phyloP scores from a whole-genome alignment of 2,113 vertebrate species.

The Australoheros scitulus region DNA sequence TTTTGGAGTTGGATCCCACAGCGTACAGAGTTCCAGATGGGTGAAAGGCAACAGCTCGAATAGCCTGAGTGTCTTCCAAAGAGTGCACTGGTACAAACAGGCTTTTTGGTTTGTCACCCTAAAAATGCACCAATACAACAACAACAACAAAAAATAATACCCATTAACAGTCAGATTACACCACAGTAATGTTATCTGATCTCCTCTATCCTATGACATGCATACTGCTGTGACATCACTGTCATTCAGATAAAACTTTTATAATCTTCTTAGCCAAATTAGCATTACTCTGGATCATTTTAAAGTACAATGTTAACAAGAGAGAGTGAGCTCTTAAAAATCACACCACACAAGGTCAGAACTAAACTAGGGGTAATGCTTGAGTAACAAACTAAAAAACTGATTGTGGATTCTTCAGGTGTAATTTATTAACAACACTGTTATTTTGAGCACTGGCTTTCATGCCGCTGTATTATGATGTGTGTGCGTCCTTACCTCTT shows the following conservation, averaged over 20 bases:
- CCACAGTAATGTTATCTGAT: conserved; percentile 1
- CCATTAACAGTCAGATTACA: conserved; percentile 5
- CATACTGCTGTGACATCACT: background rate
- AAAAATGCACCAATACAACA: background rate
- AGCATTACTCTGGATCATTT: background rate
- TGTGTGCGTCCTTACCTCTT: conserved; percentile 57
- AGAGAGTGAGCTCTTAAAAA: background rate
- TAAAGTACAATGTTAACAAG: background rate
- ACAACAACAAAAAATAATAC: background rate
- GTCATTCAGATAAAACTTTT: background rate
- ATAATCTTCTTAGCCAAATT: conserved; percentile 37
- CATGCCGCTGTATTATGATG: background rate
- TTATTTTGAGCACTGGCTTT: background rate
- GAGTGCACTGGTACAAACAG: conserved; percentile 91
- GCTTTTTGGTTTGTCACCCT: conserved; percentile 87
- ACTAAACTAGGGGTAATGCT: background rate
- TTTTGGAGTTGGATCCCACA: conserved; percentile 98
- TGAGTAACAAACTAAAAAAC: background rate
- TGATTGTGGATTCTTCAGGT: background rate
- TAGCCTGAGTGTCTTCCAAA: conserved; percentile 95
- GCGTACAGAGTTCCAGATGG: conserved; percentile 92
- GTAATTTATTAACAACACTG: background rate
- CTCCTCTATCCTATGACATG: background rate
- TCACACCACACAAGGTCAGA: background rate
- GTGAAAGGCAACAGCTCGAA: conserved; percentile 97